Base-by-base conservation (phyloP, 2,888 invertebrate species). In the Melinopterus prodromus region DNA sequence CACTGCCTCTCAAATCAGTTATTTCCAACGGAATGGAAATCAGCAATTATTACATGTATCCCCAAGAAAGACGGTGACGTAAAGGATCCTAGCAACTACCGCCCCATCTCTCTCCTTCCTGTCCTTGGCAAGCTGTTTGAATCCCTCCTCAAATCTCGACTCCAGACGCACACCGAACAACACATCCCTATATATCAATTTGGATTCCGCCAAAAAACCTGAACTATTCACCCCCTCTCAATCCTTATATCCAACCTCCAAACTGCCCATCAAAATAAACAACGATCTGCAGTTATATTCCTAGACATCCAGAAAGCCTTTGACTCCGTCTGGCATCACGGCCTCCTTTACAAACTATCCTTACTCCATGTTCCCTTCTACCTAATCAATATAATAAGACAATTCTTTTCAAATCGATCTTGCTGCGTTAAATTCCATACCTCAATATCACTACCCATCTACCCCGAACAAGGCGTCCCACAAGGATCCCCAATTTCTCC, bases 241-340 rank as follows among this genome's bases (percentile, higher is more conserved):
- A 53, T 53, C 53, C 53, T 53, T 9, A 53, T 53, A 9, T 53
- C 12, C 37, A 80, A 80, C 77, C 71, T 79, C 14, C 80, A 79
- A 77, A 76, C 75, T 36, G 69, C 79, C 0, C 38, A 77, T 38
- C 69, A 16, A 7, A 35, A 38, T 16, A n/a, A n/a, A 12, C 38
- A 79, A 53, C 53, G 70, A 7, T 14, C 74, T 12, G 77, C 81
- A 26, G 35, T 26, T 26, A 26, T 80, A 16, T 71, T 76, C 35
- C 70, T 81, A n/a, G 79, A 81, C 36, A 79, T 81, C 6, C 71
- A 81, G 12, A 77, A 81, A 72, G 81, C 81, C 16, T 81, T 79
- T 70, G 81, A 81, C 16, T 37, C 16, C 35, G 69, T 80, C 14
- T 77, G 77, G 80, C 80, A 80, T 36, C 16, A 74, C 69, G 77